Conservation (phyloP, 2,797 vertebrate species). For the Botia kubotai region DNA sequence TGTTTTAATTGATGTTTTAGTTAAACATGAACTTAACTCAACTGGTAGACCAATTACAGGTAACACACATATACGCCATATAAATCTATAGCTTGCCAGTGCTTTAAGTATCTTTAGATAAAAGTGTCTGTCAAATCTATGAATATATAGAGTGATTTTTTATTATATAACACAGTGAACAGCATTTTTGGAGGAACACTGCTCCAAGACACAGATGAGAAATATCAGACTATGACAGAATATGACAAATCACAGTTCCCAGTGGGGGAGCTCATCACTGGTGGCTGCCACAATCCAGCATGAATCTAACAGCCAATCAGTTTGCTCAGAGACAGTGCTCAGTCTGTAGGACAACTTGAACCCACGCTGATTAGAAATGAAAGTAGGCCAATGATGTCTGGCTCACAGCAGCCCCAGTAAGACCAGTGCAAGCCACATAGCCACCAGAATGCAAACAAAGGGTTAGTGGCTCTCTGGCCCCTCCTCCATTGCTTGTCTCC, state of each 20-base stretch:
- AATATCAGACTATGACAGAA: conserved; percentile 22
- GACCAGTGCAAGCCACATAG: conserved; percentile 71
- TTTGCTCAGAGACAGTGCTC: conserved; percentile 46
- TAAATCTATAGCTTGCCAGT: too few species aligned
- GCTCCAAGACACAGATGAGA: conserved; percentile 11
- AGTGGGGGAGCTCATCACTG: conserved; percentile 25
- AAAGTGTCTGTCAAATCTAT: too few species aligned
- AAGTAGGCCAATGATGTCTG: conserved; percentile 73
- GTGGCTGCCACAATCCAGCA: conserved; percentile 15
- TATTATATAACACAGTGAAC: not conserved
- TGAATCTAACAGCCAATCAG: conserved; percentile 21
- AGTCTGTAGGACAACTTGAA: conserved; percentile 66
- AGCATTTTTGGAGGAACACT: not conserved
- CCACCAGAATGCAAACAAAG: conserved; percentile 73
- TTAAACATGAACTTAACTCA: too few species aligned
- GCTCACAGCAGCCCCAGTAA: conserved; percentile 66
- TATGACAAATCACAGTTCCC: conserved; percentile 27
- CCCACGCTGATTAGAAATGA: conserved; percentile 79
- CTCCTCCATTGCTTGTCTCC: conserved; percentile 64
- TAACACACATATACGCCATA: too few species aligned
- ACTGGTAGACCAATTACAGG: too few species aligned
- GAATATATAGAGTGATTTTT: not conserved
- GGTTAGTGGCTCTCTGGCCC: conserved; percentile 64
- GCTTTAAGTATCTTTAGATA: too few species aligned
- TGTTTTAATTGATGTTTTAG: too few species aligned